Evolutionary conservation across 2,113 vertebrate genomes (phyloP).

Genomic region (Acrocephalus arundinaceus): DNA sequence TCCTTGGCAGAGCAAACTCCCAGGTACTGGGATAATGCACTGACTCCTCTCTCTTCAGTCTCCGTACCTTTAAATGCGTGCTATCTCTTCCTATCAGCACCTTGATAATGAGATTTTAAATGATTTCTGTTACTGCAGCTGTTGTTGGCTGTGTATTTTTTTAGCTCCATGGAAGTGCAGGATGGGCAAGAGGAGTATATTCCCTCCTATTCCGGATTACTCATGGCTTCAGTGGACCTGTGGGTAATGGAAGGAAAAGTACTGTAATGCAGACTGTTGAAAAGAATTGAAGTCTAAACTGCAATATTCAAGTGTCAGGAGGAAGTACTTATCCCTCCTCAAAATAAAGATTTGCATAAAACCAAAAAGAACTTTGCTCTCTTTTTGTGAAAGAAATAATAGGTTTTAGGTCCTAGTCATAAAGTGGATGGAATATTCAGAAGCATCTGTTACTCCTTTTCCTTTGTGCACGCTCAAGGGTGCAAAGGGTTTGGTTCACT

Average conservation of each 20-base stretch:
- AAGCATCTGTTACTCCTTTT: not conserved
- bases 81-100: not conserved
- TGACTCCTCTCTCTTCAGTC: not conserved
- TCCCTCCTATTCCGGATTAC: not conserved
- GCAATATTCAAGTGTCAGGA: not conserved
- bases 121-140: not conserved
- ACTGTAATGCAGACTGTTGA: not conserved
- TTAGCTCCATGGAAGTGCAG: not conserved
- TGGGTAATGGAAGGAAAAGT: not conserved
- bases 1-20: not conserved
- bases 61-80: not conserved
- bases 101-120: not conserved
- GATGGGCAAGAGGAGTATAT: not conserved
- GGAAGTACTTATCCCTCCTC: not conserved
- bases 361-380: not conserved
- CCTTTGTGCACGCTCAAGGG: accelerated
- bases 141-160: not conserved
- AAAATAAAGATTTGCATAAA: not conserved
- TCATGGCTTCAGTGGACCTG: not conserved
- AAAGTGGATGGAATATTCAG: not conserved
- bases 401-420: not conserved
- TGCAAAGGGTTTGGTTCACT: not conserved
- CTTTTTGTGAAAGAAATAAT: not conserved
- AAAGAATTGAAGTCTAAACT: not conserved
- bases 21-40: not conserved